Base-by-base conservation (phyloP, 2,797 vertebrate species). In the Knipowitschia caucasica region DNA sequence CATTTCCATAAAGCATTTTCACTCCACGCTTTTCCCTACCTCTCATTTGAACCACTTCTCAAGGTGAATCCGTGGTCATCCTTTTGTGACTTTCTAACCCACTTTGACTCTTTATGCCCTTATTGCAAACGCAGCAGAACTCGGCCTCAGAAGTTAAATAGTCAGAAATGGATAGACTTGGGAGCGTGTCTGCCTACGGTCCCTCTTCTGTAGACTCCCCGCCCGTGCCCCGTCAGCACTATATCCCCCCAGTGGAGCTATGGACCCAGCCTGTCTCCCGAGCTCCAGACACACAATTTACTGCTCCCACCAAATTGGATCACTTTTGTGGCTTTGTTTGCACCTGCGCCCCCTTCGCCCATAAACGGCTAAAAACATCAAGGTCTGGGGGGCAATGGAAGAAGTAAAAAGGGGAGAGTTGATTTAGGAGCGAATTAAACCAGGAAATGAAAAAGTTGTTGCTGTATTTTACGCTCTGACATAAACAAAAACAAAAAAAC, bases 281-380 rank as follows among this genome's bases (percentile, higher is more conserved):
- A 14, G 71, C 78, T 72, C 64, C 27, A 81, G 82, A 76, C 69
- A 62, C 59, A 66, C 71, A 79, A 88, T 90, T 89, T 88, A 89
- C 82, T 81, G 79, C 81, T 63, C 76, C 45, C 63, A 80, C 73
- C 72, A 85, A 89, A 90, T 85, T 86, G 76, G 77, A 87, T 86
- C 75, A 77, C 69, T 80, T 86, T 82, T 80, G 71, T 59, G 64
- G 73, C 73, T 78, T 76, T 81, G 83, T 62, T 62, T 50, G 63
- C 82, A 86, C 84, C 88, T 87, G 76, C 82, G 53, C 67, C 60
- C 71, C 62, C 64, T 64, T 66, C 55, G 59, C 71, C 67, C 79
- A 71, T 82, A 86, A 86, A 88, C 21, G 60, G 62, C 73, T 66
- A 75, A 82, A 77, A 82, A 77, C 70, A 68, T 55, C 62, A 40